Conservation (phyloP, 1,140 invertebrate genomes). For the Drosophila busckii region DNA sequence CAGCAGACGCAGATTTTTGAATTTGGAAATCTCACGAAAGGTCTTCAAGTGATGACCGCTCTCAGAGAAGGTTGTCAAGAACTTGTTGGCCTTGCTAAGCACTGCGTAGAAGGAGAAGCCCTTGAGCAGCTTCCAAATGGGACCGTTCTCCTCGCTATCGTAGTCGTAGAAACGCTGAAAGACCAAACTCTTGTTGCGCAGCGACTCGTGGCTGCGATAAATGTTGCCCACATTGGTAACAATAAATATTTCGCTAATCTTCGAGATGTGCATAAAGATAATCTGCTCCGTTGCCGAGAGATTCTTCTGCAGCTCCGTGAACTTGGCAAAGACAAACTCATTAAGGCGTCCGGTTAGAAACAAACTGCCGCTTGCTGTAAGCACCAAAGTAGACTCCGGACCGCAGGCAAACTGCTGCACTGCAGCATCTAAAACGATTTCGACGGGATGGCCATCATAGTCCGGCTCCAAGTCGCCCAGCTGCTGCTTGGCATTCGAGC, state of each 20-base stretch:
- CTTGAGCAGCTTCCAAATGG: conserved; percentile 73
- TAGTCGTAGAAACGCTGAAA: conserved; percentile 78
- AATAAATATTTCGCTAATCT: conserved; percentile 75
- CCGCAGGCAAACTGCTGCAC: conserved; percentile 69
- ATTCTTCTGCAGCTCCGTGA: conserved; percentile 73
- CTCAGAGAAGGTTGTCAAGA: conserved; percentile 77
- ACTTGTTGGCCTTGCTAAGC: conserved; percentile 74
- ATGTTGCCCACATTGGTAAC: conserved; percentile 75
- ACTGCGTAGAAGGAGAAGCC: conserved; percentile 71
- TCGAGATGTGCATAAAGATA: conserved; percentile 77
- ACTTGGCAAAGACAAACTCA: conserved; percentile 71
- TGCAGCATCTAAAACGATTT: conserved; percentile 55
- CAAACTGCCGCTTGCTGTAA: conserved; percentile 64
- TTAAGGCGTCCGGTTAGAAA: conserved; percentile 69
- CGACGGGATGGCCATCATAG: conserved; percentile 57
- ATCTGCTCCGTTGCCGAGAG: conserved; percentile 66
- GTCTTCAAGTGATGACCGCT: conserved; percentile 77
- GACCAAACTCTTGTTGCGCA: conserved; percentile 68
- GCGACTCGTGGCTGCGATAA: conserved; percentile 71
- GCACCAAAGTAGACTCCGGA: conserved; percentile 65
- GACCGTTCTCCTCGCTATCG: conserved; percentile 77
- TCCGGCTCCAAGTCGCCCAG: conserved; percentile 52
- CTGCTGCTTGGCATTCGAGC: conserved; percentile 60
- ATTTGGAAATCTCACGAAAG: conserved; percentile 78
- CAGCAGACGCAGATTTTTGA: conserved; percentile 67